phyloP scores from a whole-genome alignment of 1,140 invertebrate genomes.

The Brachionus koreanus region DNA sequence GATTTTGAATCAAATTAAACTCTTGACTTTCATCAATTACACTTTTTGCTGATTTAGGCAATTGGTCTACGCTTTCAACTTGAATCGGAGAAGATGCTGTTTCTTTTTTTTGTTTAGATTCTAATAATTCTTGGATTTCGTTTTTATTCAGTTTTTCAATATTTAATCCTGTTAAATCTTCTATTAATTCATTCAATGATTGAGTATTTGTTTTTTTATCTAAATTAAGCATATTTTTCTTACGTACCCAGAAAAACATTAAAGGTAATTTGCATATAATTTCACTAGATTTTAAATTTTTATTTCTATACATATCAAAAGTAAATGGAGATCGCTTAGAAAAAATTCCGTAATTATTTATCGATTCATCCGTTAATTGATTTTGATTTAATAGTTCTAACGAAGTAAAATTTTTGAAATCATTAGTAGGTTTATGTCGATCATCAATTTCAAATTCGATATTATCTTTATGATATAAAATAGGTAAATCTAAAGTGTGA shows the following conservation, averaged over 20 bases:
- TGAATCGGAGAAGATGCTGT: background rate
- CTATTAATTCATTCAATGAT: background rate
- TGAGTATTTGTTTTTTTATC: background rate
- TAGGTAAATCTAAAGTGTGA: background rate
- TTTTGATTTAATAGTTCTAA: background rate
- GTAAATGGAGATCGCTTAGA: slow-evolving; percentile 12
- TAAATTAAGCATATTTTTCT: background rate
- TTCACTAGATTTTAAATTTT: background rate
- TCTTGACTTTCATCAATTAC: background rate
- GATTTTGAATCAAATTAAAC: background rate
- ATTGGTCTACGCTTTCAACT: background rate
- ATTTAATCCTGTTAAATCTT: background rate
- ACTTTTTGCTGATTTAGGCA: background rate
- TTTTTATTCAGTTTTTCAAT: background rate
- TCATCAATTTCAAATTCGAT: background rate
- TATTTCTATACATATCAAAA: slow-evolving; percentile 14
- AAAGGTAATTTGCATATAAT: slow-evolving; percentile 1
- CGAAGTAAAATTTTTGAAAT: background rate
- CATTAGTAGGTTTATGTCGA: background rate
- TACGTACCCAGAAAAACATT: slow-evolving; percentile 33
- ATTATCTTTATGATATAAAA: slow-evolving; percentile 20
- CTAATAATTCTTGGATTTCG: background rate
- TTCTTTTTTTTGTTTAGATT: background rate
- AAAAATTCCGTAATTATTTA: background rate
- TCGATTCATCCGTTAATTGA: background rate